These are phyloP conservation scores for Cydia fagiglandana DNA, from an alignment of 1,140 invertebrate genomes.

Conservation along the genomic window DNA sequence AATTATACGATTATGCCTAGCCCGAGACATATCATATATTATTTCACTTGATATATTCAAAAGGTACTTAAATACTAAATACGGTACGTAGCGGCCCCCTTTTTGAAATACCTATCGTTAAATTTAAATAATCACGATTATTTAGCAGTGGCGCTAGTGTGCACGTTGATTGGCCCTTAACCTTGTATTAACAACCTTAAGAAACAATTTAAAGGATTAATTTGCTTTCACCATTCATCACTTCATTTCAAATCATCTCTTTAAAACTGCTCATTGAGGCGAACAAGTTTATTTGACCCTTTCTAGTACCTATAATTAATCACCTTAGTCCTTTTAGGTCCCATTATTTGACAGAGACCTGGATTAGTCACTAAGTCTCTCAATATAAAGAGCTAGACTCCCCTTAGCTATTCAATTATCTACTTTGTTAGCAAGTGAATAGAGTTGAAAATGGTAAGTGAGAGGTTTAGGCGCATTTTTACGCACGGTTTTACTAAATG, in stretches of 20 bases:
- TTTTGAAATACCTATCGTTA: too few species aligned
- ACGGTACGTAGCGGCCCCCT: too few species aligned
- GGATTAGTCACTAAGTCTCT: slow-evolving; percentile 14
- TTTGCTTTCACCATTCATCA: not conserved
- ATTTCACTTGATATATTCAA: too few species aligned
- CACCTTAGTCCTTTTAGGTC: not conserved
- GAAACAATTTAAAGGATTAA: not conserved
- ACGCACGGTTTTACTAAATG: not conserved
- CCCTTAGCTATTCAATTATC: not conserved
- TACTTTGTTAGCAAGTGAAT: not conserved
- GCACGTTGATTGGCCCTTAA: not conserved
- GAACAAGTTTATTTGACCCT: not conserved
- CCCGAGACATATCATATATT: too few species aligned
- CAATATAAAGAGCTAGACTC: not conserved
- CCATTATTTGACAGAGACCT: not conserved
- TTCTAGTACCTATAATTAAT: slow-evolving; percentile 11
- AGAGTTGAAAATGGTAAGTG: not conserved
- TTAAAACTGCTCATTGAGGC: not conserved
- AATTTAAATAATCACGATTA: too few species aligned
- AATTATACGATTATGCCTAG: too few species aligned
- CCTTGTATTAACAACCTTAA: not conserved
- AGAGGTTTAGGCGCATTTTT: not conserved
- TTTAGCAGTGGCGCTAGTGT: too few species aligned
- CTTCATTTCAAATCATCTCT: not conserved
- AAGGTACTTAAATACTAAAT: too few species aligned